Evolutionary conservation across 2,888 invertebrate genomes (phyloP), one percentile per base, ranked within the genome.

Genomic region (Cyrtodaria siliqua): DNA sequence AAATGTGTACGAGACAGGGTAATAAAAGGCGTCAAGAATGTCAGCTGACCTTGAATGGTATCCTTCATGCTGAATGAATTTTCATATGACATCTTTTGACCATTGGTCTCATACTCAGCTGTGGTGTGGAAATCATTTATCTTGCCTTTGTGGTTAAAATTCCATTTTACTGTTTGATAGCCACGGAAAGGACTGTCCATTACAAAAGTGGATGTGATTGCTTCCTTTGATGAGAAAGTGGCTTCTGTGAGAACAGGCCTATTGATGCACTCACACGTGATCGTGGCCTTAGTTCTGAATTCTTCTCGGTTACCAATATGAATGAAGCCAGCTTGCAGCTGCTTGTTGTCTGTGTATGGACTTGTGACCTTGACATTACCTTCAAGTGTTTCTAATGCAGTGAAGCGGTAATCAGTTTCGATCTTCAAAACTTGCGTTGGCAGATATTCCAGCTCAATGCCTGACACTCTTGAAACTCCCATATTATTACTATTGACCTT

Each of bases 341-440:
- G 73, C 14, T 79, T 47, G 50, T 78, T 76, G 12, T 77, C 47
- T 40, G 79, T 83, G 33, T 69, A 83, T 52, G 84, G 84, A 68
- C 79, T 82, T 26, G 78, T 79, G 14, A 86, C 29, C 12, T 70
- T 69, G 4, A 86, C 44, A 9, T 75, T 78, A 24, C 84, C 86
- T 40, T 80, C 74, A 18, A 86, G 50, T 6, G 78, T 80, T n/a
- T 79, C 72, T 26, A 71, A 40, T 12, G 79, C 68, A 0, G 75
- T 80, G 27, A 79, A 71, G 4, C 70, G 64, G 53, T 86, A 82
- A 26, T 78, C 67, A 8, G 77, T 59, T 12, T 66, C 66, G 0
- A 83, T 26, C 42, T 80, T 83, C 16, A 86, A 66, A 16, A 81
- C 63, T 67, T 86, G 84, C 20, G 79, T 83, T n/a, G 83, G 86